phyloP scores from a whole-genome alignment of 2,113 vertebrate genomes.

The Periophthalmus modestus region DNA sequence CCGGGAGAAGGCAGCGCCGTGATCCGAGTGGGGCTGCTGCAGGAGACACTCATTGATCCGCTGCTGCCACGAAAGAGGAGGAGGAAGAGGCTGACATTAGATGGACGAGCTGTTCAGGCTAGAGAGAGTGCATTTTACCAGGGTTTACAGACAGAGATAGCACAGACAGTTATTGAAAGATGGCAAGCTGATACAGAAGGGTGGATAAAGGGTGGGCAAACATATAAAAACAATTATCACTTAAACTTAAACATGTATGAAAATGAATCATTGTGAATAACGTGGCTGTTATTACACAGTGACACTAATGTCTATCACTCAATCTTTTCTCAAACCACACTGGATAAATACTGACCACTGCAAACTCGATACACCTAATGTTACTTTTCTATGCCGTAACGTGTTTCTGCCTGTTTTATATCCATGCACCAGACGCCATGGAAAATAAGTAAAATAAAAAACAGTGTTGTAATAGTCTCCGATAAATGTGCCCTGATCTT shows the following conservation, averaged over 20 bases:
- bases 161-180: conserved; percentile 10
- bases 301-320: neutral
- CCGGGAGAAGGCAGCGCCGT: conserved; percentile 8
- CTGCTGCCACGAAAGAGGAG: conserved; percentile 31
- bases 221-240: neutral
- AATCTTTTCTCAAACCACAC: neutral
- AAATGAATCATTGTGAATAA: neutral
- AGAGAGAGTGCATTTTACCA: conserved; percentile 21
- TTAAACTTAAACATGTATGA: neutral
- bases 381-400: too few relatives aligned
- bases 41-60: conserved; percentile 58
- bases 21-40: conserved; percentile 31
- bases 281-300: neutral
- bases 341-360: neutral
- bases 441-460: too few relatives aligned
- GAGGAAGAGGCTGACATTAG: conserved; percentile 43
- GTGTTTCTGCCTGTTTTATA: too few relatives aligned
- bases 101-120: conserved; percentile 30
- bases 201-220: neutral
- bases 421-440: too few relatives aligned
- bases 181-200: conserved; percentile 7
- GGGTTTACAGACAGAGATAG: conserved; percentile 6
- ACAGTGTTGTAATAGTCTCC: too few relatives aligned
- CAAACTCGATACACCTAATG: too few relatives aligned
- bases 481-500: too few relatives aligned